Conservation (phyloP, 1,140 invertebrate species). For the Camponotus vicinus region DNA sequence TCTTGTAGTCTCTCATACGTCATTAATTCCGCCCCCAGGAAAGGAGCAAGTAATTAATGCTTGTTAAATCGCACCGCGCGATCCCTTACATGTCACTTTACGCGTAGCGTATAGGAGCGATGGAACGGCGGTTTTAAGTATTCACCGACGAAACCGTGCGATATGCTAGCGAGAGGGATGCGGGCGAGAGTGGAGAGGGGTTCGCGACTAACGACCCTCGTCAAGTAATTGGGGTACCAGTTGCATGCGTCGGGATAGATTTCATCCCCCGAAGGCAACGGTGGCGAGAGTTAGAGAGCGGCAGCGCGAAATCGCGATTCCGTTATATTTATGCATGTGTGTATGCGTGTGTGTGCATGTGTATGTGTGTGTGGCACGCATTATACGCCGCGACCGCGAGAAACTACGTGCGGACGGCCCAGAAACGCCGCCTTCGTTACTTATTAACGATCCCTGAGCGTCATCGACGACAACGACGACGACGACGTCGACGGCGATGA, state of each 20-base stretch:
- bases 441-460: conserved; percentile 24
- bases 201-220: conserved; percentile 70
- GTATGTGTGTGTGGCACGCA: background rate
- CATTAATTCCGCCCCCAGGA: conserved; percentile 2
- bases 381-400: background rate
- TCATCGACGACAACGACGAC: background rate
- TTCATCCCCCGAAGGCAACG: conserved; percentile 67
- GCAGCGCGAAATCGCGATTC: conserved; percentile 28
- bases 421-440: conserved; percentile 15
- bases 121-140: conserved; percentile 52
- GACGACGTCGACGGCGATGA: background rate
- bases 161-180: background rate
- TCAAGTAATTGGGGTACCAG: conserved; percentile 76
- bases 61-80: conserved; percentile 33
- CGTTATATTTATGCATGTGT: conserved; percentile 1
- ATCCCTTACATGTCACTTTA: conserved; percentile 51
- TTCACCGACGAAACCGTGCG: conserved; percentile 37
- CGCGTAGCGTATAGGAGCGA: background rate
- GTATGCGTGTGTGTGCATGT: background rate
- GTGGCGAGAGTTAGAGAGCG: conserved; percentile 5
- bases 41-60: conserved; percentile 43
- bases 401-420: background rate
- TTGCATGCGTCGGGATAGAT: conserved; percentile 76
- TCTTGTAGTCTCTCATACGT: background rate
- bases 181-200: background rate